These are phyloP conservation scores for Sebastiscus albofasciatus DNA, from an alignment of 2,797 vertebrate genomes.

Conservation along the genomic window DNA sequence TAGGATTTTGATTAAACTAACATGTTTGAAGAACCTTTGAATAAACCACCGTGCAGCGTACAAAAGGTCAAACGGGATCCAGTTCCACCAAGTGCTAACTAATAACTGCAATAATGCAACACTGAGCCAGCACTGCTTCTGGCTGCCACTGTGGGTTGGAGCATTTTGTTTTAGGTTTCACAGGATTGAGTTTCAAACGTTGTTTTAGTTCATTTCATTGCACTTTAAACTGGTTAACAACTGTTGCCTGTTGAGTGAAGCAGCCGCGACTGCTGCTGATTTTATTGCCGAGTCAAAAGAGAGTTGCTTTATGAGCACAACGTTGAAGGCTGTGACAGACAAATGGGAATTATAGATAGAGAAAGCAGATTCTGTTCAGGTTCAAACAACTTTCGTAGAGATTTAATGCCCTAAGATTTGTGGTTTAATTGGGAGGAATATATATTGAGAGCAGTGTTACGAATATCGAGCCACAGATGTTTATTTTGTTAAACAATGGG, in stretches of 20 bases:
- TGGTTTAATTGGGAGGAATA: neutral
- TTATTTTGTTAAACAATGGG: neutral
- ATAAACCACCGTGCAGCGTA: neutral
- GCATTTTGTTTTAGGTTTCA: slow-evolving; percentile 8
- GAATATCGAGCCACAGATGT: neutral
- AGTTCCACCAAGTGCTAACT: neutral
- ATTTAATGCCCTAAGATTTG: neutral
- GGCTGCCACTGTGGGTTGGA: slow-evolving; percentile 4
- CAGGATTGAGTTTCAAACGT: neutral
- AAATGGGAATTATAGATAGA: neutral
- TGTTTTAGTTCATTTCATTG: slow-evolving; percentile 13
- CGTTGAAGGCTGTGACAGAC: neutral
- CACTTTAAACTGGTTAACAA: slow-evolving; percentile 17
- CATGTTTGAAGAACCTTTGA: slow-evolving; percentile 6
- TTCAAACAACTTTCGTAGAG: neutral
- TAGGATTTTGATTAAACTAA: neutral
- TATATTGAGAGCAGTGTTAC: neutral
- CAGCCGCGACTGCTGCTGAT: neutral
- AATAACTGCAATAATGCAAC: neutral
- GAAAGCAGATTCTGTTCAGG: neutral
- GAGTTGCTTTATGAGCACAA: slow-evolving; percentile 5
- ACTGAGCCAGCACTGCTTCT: neutral
- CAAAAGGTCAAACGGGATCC: neutral
- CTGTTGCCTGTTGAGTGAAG: slow-evolving; percentile 4
- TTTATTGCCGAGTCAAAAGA: neutral